These are phyloP conservation scores for Otus scops DNA, from an alignment of 2,797 vertebrate genomes.

Conservation along the genomic window DNA sequence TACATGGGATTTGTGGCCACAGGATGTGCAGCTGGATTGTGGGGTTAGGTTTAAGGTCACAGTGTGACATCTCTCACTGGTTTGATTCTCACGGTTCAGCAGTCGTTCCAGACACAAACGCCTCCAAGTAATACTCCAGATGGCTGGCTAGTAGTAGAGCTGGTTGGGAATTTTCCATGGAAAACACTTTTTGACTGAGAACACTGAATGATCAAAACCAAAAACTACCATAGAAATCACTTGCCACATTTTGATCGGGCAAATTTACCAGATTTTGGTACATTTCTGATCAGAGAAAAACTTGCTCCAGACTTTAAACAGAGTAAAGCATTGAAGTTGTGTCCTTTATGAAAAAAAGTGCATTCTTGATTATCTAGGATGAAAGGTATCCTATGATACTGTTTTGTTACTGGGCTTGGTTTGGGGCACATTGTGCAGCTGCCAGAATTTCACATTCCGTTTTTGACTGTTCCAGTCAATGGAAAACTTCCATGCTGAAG, in stretches of 20 bases:
- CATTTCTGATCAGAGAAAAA: not conserved
- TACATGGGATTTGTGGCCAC: not conserved
- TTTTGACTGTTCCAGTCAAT: not conserved
- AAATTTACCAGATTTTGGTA: not conserved
- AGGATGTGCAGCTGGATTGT: constrained; percentile 3
- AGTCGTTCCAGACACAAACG: not conserved
- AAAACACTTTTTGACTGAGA: not conserved
- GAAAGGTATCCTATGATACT: not conserved
- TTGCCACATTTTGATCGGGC: not conserved
- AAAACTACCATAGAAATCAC: not conserved
- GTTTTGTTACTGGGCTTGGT: not conserved
- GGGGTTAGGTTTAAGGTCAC: not conserved
- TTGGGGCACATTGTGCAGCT: not conserved
- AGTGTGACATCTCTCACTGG: not conserved
- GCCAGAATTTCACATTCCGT: not conserved
- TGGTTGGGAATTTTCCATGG: constrained; percentile 23
- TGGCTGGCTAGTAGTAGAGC: not conserved
- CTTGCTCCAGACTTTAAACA: not conserved
- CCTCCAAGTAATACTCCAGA: constrained; percentile 24
- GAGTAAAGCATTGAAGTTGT: not conserved
- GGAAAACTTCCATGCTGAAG: not conserved
- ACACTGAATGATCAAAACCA: not conserved
- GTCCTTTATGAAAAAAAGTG: not conserved
- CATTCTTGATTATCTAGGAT: not conserved
- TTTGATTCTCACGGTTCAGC: constrained; percentile 19